Evolutionary conservation across 2,888 invertebrate species (phyloP), one percentile per base, ranked within the genome.

Genomic region (Tipula confusa): DNA sequence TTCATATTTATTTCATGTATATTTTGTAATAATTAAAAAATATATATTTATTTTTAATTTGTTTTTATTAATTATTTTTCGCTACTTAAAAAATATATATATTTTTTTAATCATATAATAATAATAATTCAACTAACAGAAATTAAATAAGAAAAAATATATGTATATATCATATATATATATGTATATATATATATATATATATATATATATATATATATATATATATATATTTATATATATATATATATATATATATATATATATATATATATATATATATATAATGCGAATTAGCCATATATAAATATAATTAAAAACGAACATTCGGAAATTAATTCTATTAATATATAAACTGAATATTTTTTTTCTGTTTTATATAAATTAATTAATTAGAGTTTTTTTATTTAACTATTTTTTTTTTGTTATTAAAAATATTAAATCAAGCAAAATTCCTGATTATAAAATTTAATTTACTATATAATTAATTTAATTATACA

Each of bases 1-100:
- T 64, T 64, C 64, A 64, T 64, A 64, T 64, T 64, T 64, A 64
- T 24, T 64, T 64, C 24, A 64, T 64, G 64, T 64, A 64, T 64
- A 64, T 64, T 64, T 64, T 64, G 64, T 64, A 64, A n/a, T n/a
- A n/a, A 64, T 24, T 64, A 18, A 64, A 64, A 64, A 64, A 64
- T 64, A 64, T 64, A 64, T 64, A 64, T 64, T 64, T 64, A 11
- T 64, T 64, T 24, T 24, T 24, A 38, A 9, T 33, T 33, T 33
- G 33, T 24, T 64, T 64, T 18, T 5, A 24, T 24, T 64, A 64
- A 64, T 64, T 24, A 11, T 64, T 64, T 64, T 64, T 64, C 24
- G 64, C 64, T 64, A 64, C 64, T 64, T 64, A 64, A 64, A 64
- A 64, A 64, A 64, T 64, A 64, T 64, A 64, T 64, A 64, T n/a